A percentile compares a stretch with the other conserved stretches of the same genome.
phyloP scores from a whole-genome alignment of 2,113 vertebrate genomes.

The Ceyx cyanopectus region DNA sequence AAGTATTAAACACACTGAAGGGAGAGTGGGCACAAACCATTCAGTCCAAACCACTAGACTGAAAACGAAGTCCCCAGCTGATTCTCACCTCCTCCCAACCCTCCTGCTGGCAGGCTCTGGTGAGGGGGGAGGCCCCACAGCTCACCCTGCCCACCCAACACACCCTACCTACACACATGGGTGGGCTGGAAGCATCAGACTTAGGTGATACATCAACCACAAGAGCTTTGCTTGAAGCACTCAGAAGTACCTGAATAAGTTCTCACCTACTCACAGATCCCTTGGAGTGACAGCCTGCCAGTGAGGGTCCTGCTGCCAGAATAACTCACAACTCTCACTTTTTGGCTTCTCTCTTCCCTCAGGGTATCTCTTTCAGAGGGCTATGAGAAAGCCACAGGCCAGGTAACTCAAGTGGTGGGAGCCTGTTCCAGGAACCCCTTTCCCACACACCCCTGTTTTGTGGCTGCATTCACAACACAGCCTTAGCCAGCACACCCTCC shows the following conservation, averaged over 20 bases:
- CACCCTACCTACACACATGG: fast-evolving
- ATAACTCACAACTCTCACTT: not conserved
- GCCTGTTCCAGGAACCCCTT: not conserved
- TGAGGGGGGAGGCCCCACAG: not conserved
- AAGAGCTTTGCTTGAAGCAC: not conserved
- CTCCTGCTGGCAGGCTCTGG: not conserved
- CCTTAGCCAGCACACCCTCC: not conserved
- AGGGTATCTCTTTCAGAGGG: not conserved
- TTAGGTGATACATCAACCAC: not conserved
- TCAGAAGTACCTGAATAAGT: not conserved
- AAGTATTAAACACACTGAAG: not conserved
- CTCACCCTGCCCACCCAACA: not conserved
- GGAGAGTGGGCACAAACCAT: not conserved
- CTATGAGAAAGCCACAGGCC: not conserved
- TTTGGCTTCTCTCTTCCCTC: not conserved
- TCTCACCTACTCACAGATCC: not conserved
- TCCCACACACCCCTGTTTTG: not conserved
- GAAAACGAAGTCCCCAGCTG: not conserved
- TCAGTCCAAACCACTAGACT: not conserved
- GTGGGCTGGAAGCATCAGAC: not conserved
- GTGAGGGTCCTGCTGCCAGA: not conserved
- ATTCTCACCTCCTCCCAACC: not conserved
- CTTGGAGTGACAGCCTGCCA: not conserved
- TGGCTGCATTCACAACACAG: not conserved
- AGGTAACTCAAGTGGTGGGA: not conserved